Conservation (phyloP, 1,140 invertebrate genomes). For the Papilio xuthus region DNA sequence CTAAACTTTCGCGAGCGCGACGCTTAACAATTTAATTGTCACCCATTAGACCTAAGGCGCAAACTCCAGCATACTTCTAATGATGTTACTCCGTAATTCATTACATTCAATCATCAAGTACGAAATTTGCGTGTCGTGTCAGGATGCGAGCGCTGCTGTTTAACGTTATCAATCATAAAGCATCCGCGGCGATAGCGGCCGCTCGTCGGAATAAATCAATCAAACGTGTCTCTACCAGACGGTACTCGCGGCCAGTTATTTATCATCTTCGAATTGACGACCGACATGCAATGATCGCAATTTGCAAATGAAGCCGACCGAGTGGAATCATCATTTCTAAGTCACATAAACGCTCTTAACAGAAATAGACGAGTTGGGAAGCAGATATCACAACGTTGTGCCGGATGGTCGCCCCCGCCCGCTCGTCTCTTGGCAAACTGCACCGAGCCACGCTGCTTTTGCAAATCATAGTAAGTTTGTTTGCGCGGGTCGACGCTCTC, state of each 20-base stretch:
- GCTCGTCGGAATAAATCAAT: conserved; percentile 64
- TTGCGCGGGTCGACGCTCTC: conserved; percentile 78
- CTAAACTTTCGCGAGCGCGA: conserved; percentile 69
- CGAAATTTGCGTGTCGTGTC: conserved; percentile 37
- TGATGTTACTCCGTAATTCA: conserved; percentile 59
- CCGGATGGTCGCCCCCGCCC: conserved; percentile 62
- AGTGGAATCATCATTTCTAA: background rate
- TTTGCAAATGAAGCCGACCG: conserved; percentile 48
- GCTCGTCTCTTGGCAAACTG: conserved; percentile 77
- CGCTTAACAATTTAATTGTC: conserved; percentile 77
- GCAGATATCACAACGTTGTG: conserved; percentile 63
- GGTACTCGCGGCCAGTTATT: conserved; percentile 53
- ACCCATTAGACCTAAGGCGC: conserved; percentile 72
- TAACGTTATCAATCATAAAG: conserved; percentile 60
- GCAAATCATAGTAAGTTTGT: conserved; percentile 78
- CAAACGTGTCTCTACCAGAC: conserved; percentile 58
- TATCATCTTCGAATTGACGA: conserved; percentile 60
- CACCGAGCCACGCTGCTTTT: conserved; percentile 74
- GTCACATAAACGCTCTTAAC: conserved; percentile 44
- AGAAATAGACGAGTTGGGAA: conserved; percentile 56
- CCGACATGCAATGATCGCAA: conserved; percentile 51
- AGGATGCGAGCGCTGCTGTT: conserved; percentile 28
- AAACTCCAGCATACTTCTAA: conserved; percentile 64
- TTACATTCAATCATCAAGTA: conserved; percentile 54
- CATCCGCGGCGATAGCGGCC: conserved; percentile 36